Evolutionary conservation across 1,140 invertebrate genomes (phyloP), one percentile per base, ranked within the genome.

Genomic region (Linepithema humile): DNA sequence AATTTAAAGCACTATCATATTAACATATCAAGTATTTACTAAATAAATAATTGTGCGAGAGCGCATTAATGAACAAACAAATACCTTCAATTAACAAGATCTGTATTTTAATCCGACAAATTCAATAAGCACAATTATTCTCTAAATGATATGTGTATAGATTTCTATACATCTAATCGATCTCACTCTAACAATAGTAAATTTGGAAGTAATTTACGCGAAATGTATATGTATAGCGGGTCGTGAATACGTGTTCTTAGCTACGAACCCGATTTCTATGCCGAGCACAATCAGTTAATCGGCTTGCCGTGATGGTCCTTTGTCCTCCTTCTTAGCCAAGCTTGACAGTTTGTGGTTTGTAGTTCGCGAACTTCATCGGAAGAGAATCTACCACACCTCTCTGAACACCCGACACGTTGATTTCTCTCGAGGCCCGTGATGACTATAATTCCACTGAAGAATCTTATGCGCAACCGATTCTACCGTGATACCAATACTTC

Each of bases 281-380:
- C 67, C 50, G 32, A 35, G 26, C 45, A 48, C 84, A 72, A 85
- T 83, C 80, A 85, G 84, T 85, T 85, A 85, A 74, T 72, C 43
- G 35, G 72, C 82, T 75, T 64, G 59, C 67, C 45, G 45, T 67
- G 50, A 84, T 73, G 50, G 67, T 43, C 83, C 59, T 73, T 83
- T 83, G 82, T 83, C 23, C 48, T 85, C 35, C 48, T 84, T 40
- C 50, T 64, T 73, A 65, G 80, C 45, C 48, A 64, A 83, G 67
- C 59, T 53, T 62, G 59, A 85, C 57, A 73, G 65, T 85, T 84
- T 74, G 67, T 23, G 67, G 64, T 65, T 55, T 43, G 17, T 55
- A 83, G 72, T 83, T 83, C 48, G 59, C 35, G 40, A 65, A 78
- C 75, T 78, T 78, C 55, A 78, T 78, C 75, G 75, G 10, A 40